A percentile compares a stretch with the other conserved stretches of the same genome.
These are phyloP conservation scores for Labeo catla DNA, from an alignment of 2,113 vertebrate genomes.

Conservation along the genomic window DNA sequence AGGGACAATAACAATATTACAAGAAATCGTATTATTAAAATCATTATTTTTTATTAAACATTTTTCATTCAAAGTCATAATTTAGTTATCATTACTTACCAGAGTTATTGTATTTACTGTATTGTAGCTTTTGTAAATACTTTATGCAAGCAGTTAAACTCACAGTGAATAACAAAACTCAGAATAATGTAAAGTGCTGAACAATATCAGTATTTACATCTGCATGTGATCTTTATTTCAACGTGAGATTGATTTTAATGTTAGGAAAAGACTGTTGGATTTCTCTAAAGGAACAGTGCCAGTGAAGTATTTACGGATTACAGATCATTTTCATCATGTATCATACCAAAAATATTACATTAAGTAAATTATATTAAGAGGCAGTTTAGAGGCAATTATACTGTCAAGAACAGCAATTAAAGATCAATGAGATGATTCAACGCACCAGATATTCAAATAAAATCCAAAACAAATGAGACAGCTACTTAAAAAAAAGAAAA, in stretches of 20 bases:
- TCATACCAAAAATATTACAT: conserved; percentile 42
- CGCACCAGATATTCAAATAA: not conserved
- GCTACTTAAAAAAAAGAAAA: not conserved
- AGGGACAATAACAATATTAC: conserved; percentile 26
- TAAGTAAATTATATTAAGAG: conserved; percentile 60
- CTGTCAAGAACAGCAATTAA: conserved; percentile 76
- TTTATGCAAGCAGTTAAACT: conserved; percentile 19
- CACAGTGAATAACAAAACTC: not conserved
- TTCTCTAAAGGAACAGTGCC: conserved; percentile 4
- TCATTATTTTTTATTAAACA: conserved; percentile 36
- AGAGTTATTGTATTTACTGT: conserved; percentile 30
- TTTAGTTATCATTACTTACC: conserved; percentile 29
- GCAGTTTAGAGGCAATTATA: conserved; percentile 68
- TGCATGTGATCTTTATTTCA: not conserved
- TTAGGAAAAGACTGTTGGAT: conserved; percentile 18
- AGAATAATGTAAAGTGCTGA: conserved; percentile 40
- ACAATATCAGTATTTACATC: conserved; percentile 40
- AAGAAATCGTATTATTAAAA: conserved; percentile 23
- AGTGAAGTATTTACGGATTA: conserved; percentile 56
- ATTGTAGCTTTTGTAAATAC: conserved; percentile 26
- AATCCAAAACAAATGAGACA: not conserved
- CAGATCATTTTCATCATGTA: conserved; percentile 52
- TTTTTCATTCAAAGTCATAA: conserved; percentile 42
- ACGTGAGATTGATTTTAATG: not conserved
- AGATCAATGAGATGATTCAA: conserved; percentile 56